These are phyloP conservation scores for Fregata magnificens DNA, from an alignment of 2,113 vertebrate species.

Conservation along the genomic window DNA sequence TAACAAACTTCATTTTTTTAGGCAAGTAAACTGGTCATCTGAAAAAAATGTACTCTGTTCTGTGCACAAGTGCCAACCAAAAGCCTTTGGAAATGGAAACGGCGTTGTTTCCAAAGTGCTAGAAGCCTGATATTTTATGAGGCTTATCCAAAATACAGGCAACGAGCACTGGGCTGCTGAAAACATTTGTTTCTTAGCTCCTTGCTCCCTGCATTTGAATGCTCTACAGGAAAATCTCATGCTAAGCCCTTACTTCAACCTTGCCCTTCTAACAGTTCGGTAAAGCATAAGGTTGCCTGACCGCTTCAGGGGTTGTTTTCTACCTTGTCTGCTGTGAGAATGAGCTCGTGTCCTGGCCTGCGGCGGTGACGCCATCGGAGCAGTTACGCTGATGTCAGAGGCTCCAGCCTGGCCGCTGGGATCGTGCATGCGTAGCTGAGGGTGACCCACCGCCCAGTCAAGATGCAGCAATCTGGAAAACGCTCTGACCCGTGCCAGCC, in stretches of 20 bases:
- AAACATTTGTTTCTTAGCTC: not conserved
- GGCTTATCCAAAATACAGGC: not conserved
- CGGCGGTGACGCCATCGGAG: fast-evolving
- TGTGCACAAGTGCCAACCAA: not conserved
- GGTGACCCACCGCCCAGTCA: not conserved
- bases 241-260: not conserved
- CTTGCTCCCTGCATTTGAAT: not conserved
- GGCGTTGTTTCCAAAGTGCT: not conserved
- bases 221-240: not conserved
- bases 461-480: not conserved
- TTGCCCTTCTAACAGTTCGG: too few species aligned
- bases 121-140: not conserved
- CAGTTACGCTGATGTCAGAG: too few species aligned
- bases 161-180: not conserved
- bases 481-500: not conserved
- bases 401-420: not conserved
- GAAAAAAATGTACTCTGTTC: too few species aligned
- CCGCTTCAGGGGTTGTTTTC: not conserved
- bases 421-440: fast-evolving
- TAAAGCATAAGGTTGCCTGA: not conserved
- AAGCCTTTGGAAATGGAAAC: not conserved
- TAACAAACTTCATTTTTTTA: not conserved
- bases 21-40: not conserved
- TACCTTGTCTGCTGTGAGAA: not conserved
- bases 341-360: fast-evolving